phyloP scores from a whole-genome alignment of 2,888 invertebrate genomes.

The Caradrina kadenii region DNA sequence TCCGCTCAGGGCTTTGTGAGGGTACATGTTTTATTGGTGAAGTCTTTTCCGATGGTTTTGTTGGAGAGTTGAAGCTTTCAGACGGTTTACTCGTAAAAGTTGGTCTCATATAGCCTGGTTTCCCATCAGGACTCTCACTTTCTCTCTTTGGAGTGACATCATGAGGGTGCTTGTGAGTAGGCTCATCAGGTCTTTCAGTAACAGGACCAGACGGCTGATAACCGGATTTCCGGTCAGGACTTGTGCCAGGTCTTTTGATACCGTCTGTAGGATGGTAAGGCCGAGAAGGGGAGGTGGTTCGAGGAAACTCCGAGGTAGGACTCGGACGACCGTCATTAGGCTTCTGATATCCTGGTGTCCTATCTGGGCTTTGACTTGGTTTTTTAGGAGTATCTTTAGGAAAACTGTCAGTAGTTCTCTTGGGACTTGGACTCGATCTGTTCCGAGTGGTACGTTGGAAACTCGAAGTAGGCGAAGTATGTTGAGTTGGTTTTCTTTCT shows the following conservation, averaged over 20 bases:
- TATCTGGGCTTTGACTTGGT: slow-evolving; percentile 70
- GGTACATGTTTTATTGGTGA: slow-evolving; percentile 60
- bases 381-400: slow-evolving; percentile 42
- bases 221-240: slow-evolving; percentile 63
- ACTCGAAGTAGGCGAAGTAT: slow-evolving; percentile 30
- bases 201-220: slow-evolving; percentile 33
- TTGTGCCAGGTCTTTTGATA: slow-evolving; percentile 45
- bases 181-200: slow-evolving; percentile 24
- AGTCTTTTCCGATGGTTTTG: slow-evolving; percentile 66
- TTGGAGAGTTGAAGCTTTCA: slow-evolving; percentile 60
- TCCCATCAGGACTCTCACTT: slow-evolving; percentile 69
- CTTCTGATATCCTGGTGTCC: slow-evolving; percentile 57
- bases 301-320: slow-evolving; percentile 21
- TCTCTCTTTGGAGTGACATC: slow-evolving; percentile 43
- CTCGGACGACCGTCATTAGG: slow-evolving; percentile 38
- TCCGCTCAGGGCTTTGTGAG: slow-evolving; percentile 68
- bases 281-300: slow-evolving; percentile 50
- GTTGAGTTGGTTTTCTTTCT: slow-evolving; percentile 62
- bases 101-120: slow-evolving; percentile 79
- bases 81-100: slow-evolving; percentile 70
- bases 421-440: slow-evolving; percentile 50
- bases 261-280: slow-evolving; percentile 30
- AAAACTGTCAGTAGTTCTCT: slow-evolving; percentile 29
- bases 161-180: slow-evolving; percentile 37
- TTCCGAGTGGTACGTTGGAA: slow-evolving; percentile 37